These are phyloP conservation scores for Yponomeuta malinellus DNA, from an alignment of 2,888 invertebrate species.

Conservation along the genomic window DNA sequence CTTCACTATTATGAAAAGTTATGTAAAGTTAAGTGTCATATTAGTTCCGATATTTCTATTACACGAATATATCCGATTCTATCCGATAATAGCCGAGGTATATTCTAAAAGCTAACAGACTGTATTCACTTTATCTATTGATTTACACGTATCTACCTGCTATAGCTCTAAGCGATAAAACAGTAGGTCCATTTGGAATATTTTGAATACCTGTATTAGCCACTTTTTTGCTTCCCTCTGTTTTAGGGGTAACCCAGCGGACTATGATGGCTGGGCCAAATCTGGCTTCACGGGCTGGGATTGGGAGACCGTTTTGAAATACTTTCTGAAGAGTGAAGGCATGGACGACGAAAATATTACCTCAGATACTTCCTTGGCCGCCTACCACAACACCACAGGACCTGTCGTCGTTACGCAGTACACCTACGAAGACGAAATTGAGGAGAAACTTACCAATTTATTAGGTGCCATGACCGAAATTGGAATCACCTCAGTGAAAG, in stretches of 20 bases:
- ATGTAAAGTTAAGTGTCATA: too few species aligned
- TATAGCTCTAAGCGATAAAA: too few species aligned
- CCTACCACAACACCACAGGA: constrained; percentile 10
- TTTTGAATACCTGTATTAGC: too few species aligned
- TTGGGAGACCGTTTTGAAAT: background rate
- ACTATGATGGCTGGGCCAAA: constrained; percentile 14
- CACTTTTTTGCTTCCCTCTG: background rate
- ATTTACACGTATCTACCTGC: too few species aligned
- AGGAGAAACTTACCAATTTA: background rate
- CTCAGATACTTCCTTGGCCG: background rate
- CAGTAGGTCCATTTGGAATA: too few species aligned
- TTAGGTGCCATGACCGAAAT: background rate
- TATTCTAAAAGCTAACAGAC: too few species aligned
- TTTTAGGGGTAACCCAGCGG: constrained; percentile 15
- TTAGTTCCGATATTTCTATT: too few species aligned
- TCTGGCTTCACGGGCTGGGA: constrained; percentile 14
- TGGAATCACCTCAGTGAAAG: background rate
- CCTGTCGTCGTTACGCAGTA: background rate
- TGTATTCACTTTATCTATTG: too few species aligned
- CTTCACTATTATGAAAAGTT: too few species aligned
- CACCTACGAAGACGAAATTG: background rate
- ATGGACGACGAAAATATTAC: background rate
- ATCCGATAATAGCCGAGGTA: too few species aligned
- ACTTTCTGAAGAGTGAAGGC: constrained; percentile 12
- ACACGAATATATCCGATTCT: too few species aligned